Percentiles rank a stretch among this genome's conserved stretches.
These are phyloP conservation scores for Xanthia togata DNA, from an alignment of 2,888 invertebrate genomes.

Conservation along the genomic window DNA sequence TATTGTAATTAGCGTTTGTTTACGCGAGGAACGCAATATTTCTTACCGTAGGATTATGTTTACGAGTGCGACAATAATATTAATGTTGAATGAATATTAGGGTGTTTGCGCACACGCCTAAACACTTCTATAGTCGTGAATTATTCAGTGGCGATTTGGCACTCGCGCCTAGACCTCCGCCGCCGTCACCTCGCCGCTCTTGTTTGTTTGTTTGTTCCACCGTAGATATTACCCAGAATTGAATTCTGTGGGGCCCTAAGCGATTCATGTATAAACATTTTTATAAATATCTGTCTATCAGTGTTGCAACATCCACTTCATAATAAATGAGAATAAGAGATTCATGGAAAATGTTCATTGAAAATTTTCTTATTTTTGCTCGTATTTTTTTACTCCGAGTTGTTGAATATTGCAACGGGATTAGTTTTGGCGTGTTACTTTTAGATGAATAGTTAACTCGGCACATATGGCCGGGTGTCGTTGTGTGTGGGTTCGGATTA, in stretches of 20 bases:
- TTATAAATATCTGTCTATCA: conserved; percentile 46
- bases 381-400: not conserved
- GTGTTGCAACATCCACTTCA: conserved; percentile 27
- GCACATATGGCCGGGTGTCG: conserved; percentile 31
- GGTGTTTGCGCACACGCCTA: conserved; percentile 83
- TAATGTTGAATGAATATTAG: conserved; percentile 87
- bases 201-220: conserved; percentile 75
- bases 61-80: conserved; percentile 80
- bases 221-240: conserved; percentile 68
- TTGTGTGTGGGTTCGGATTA: conserved; percentile 62
- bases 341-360: conserved; percentile 11
- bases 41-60: conserved; percentile 75
- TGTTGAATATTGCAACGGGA: conserved; percentile 38
- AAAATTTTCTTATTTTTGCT: conserved; percentile 2
- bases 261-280: conserved; percentile 61
- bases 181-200: conserved; percentile 25
- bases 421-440: conserved; percentile 26
- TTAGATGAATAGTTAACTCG: conserved; percentile 43
- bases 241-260: conserved; percentile 45
- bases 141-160: conserved; percentile 81
- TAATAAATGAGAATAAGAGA: conserved; percentile 18
- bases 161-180: conserved; percentile 59
- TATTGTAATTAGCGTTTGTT: conserved; percentile 68
- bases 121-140: conserved; percentile 84
- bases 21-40: conserved; percentile 76